Evolutionary conservation across 2,113 vertebrate genomes (phyloP), one percentile per base, ranked within the genome.

Genomic region (Xiphias gladius): DNA sequence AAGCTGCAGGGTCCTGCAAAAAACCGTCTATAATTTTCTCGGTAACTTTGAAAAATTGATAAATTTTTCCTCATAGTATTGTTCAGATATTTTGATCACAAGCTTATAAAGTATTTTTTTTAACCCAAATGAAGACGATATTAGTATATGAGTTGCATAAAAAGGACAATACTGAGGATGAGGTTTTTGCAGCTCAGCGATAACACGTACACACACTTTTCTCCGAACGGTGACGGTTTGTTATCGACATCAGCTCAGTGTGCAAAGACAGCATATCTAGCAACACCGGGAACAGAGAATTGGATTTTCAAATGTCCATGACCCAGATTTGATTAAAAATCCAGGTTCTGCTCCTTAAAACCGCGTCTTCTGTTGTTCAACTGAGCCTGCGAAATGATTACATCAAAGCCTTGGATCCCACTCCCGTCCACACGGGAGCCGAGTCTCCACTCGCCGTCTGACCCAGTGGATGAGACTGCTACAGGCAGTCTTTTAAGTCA

Each of bases 271-370:
- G 39, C 24, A 81, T 30, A 66, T 84, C 70, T 39, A 59, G 5
- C 52, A 59, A 66, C 32, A 78, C 9, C 37, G n/a, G 1, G 76
- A 79, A 62, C 43, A 82, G 55, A 83, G 41, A 67, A 82, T 59
- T 37, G 0, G 41, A 82, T 72, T 87, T 85, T 83, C 0, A 11
- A 35, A 62, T 6, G 5, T 13, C 65, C 24, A 28, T 28, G 52
- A 82, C 24, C 62, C 39, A 76, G 37, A 82, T 85, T 13, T 62
- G 62, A 62, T 0, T 16, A 48, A 84, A 86, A 76, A 79, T 80
- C 78, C 20, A 55, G 71, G 52, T 77, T 86, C 41, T 48, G 79
- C 67, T 83, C 82, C 62, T 80, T 58, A 73, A 73, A 84, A 58
- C 32, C 22, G 19, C 1, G 12, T 39, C 11, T 54, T 78, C 46